Evolutionary conservation across 2,888 invertebrate species (phyloP).

Genomic region (Thysanoteuthis rhombus): DNA sequence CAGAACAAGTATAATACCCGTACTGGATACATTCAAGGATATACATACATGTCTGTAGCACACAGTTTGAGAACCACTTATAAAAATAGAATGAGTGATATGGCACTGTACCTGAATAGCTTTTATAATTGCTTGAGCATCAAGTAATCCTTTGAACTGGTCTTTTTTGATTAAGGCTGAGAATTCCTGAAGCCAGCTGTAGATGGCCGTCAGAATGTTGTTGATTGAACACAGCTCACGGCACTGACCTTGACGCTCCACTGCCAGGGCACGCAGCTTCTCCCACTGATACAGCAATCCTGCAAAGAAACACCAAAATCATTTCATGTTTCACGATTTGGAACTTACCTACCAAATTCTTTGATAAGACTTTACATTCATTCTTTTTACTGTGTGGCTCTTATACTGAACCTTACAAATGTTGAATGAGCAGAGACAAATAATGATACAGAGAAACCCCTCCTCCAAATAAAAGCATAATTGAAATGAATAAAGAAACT

Average conservation of each 20-base stretch:
- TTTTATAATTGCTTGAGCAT: slow-evolving; percentile 42
- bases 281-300: slow-evolving; percentile 59
- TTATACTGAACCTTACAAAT: too few species aligned
- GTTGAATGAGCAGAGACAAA: too few species aligned
- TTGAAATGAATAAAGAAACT: not conserved
- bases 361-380: not conserved
- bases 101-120: slow-evolving; percentile 40
- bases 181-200: slow-evolving; percentile 36
- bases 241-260: slow-evolving; percentile 55
- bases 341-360: too few species aligned
- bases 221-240: slow-evolving; percentile 50
- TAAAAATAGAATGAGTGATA: not conserved
- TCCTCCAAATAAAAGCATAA: too few species aligned
- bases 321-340: not conserved
- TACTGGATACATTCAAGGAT: too few species aligned
- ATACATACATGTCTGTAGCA: too few species aligned
- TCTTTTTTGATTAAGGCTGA: slow-evolving; percentile 36
- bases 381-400: too few species aligned
- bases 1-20: too few species aligned
- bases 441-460: too few species aligned
- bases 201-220: slow-evolving; percentile 40
- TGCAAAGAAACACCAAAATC: slow-evolving; percentile 35
- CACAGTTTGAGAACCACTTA: too few species aligned
- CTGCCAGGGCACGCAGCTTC: slow-evolving; percentile 57
- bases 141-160: slow-evolving; percentile 39